phyloP scores from a whole-genome alignment of 2,888 invertebrate genomes.

The Lapara coniferarum region DNA sequence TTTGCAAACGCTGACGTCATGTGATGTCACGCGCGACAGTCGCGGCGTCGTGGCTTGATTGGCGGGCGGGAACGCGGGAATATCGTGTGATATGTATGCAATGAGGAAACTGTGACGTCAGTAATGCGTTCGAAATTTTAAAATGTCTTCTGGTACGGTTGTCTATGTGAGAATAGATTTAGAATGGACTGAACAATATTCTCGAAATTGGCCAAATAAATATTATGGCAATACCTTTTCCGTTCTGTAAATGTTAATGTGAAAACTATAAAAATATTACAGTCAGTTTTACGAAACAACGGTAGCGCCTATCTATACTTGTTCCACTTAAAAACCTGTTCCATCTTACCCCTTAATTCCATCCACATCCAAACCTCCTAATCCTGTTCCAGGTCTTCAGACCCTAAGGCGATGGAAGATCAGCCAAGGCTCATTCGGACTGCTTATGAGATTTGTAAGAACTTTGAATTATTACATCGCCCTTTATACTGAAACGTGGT shows the following conservation, averaged over 20 bases:
- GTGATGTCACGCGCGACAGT: neutral
- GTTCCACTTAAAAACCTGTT: neutral
- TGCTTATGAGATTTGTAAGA: constrained; percentile 45
- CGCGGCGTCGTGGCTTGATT: neutral
- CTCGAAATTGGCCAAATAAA: too few relatives aligned
- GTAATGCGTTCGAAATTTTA: too few relatives aligned
- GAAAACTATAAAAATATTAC: too few relatives aligned
- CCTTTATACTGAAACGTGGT: neutral
- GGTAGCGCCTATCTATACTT: neutral
- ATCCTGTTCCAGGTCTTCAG: constrained; percentile 40
- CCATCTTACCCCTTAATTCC: neutral
- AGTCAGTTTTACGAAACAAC: too few relatives aligned
- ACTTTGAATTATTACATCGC: neutral
- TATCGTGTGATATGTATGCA: neutral
- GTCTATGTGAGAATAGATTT: too few relatives aligned
- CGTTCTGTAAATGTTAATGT: too few relatives aligned
- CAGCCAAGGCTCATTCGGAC: constrained; percentile 29
- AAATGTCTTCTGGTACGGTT: too few relatives aligned
- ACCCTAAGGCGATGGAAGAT: constrained; percentile 34
- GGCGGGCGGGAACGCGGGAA: neutral
- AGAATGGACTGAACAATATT: too few relatives aligned
- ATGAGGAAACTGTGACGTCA: neutral
- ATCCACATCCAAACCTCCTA: neutral
- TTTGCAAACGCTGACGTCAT: neutral
- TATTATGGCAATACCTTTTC: too few relatives aligned